Percentiles rank a stretch among this genome's conserved stretches.
These are phyloP conservation scores for Heliconius aoede DNA, from an alignment of 2,888 invertebrate genomes.

Conservation along the genomic window DNA sequence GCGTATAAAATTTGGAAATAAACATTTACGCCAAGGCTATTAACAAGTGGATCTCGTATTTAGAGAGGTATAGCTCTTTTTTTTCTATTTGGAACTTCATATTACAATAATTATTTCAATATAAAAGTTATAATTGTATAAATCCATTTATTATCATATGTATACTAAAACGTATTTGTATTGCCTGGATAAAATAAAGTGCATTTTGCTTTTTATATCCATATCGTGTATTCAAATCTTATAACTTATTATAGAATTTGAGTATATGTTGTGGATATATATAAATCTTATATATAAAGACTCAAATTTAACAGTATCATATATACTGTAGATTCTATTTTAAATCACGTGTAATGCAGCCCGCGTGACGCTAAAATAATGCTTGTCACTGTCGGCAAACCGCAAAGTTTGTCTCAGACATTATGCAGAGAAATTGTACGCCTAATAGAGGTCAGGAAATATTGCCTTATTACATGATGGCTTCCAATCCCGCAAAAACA, in stretches of 20 bases:
- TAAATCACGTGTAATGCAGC: background rate
- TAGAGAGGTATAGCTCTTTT: background rate
- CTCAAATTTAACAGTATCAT: background rate
- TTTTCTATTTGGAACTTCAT: background rate
- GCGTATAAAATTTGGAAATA: conserved; percentile 6
- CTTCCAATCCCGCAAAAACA: background rate
- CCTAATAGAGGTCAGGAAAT: conserved; percentile 6
- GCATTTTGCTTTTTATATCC: no score
- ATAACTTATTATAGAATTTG: no score
- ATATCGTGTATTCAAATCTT: no score
- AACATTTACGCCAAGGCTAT: conserved; percentile 9
- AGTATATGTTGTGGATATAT: no score
- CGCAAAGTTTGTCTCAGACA: conserved; percentile 20
- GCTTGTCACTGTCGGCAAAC: conserved; percentile 19
- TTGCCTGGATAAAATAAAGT: no score
- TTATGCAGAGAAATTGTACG: background rate
- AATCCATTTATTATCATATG: no score
- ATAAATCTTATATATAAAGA: no score
- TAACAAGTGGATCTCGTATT: conserved; percentile 2
- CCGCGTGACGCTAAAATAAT: conserved; percentile 1
- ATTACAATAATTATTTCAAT: background rate
- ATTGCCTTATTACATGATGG: conserved; percentile 1
- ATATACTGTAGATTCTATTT: background rate
- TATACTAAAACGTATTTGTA: no score
- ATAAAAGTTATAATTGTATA: no score